Evolutionary conservation across 1,140 invertebrate genomes (phyloP).

Genomic region (Heliothis virescens): DNA sequence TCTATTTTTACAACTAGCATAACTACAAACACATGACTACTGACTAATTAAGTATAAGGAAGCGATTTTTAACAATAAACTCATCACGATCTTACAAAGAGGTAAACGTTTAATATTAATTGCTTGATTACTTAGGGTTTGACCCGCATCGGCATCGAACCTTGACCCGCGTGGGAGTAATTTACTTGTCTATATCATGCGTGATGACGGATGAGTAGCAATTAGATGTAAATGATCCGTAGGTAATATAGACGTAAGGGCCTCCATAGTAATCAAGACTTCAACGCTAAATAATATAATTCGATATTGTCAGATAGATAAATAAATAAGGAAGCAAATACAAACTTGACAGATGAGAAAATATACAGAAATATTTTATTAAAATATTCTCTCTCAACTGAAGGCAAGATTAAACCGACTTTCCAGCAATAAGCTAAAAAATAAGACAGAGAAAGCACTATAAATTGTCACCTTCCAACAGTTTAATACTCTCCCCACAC

Average conservation of each 20-base stretch:
- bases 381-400: no score
- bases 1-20: not conserved
- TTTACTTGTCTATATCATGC: slow-evolving; percentile 18
- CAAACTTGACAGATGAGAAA: not conserved
- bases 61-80: slow-evolving; percentile 44
- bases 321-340: no score
- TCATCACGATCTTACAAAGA: slow-evolving; percentile 16
- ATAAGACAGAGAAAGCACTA: not conserved
- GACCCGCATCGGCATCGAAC: slow-evolving; percentile 16
- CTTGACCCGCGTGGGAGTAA: slow-evolving; percentile 41
- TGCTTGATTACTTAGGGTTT: not conserved
- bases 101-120: slow-evolving; percentile 35
- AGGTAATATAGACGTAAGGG: not conserved
- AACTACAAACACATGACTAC: slow-evolving; percentile 18
- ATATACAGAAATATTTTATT: no score
- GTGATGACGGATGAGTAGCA: slow-evolving; percentile 15
- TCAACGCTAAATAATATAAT: no score
- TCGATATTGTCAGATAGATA: no score
- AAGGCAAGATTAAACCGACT: no score
- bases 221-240: slow-evolving; percentile 23
- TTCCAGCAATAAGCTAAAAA: no score
- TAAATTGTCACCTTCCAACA: not conserved
- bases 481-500: not conserved
- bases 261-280: no score
- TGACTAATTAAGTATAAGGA: slow-evolving; percentile 38